These are phyloP conservation scores for Limanda limanda DNA, from an alignment of 2,113 vertebrate genomes.

Conservation along the genomic window DNA sequence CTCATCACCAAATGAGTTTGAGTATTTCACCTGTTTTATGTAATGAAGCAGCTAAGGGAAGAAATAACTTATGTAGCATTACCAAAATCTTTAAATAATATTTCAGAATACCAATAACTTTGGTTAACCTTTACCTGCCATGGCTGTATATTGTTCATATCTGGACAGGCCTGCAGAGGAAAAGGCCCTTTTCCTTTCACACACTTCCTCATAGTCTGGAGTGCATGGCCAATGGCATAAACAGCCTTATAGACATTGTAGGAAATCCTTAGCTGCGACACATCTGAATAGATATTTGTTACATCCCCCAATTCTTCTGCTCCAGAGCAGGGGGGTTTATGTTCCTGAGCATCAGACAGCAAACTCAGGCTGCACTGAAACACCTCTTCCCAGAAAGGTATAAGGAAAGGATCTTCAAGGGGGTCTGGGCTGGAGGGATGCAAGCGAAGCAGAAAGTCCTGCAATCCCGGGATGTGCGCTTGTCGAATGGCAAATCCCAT, in stretches of 20 bases:
- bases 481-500: constrained; percentile 84
- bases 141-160: constrained; percentile 69
- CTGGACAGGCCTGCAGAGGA: constrained; percentile 66
- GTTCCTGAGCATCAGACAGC: constrained; percentile 15
- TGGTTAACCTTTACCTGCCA: constrained; percentile 76
- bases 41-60: constrained; percentile 79
- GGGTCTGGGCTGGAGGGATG: constrained; percentile 66
- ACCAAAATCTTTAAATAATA: not conserved
- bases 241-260: constrained; percentile 86
- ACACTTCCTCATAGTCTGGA: constrained; percentile 77
- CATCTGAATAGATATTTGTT: constrained; percentile 82
- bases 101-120: not conserved
- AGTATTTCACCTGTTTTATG: constrained; percentile 76
- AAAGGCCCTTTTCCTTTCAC: constrained; percentile 70
- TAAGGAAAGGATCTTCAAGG: constrained; percentile 75
- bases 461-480: constrained; percentile 76
- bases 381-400: constrained; percentile 82
- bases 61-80: not conserved
- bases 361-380: constrained; percentile 80
- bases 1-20: constrained; percentile 77
- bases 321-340: constrained; percentile 75
- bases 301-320: constrained; percentile 75
- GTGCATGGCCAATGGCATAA: constrained; percentile 78
- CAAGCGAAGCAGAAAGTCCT: constrained; percentile 80
- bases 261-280: constrained; percentile 84